Base-by-base conservation (phyloP, 2,113 vertebrate species). In the Brachionichthys hirsutus region DNA sequence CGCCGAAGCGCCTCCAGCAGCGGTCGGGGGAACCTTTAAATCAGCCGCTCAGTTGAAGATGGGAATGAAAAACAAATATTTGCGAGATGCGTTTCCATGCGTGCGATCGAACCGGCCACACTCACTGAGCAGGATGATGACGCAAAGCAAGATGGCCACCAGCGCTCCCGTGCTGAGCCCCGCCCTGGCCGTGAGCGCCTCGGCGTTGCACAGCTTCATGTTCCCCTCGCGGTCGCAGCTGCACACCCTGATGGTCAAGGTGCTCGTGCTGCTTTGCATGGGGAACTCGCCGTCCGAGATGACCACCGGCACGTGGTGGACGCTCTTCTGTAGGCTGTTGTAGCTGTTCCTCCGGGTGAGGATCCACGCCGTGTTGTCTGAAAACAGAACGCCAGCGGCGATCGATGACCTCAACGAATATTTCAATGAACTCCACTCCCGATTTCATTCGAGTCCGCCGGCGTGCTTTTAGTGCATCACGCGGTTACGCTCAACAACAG, bases 331-430 rank as follows among this genome's bases (percentile, higher is more conserved):
- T 0, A 94, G 92, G 35, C 94, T 93, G 78, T 73, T 95, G 62
- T 97, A 98, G 85, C 94, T 92, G 81, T 76, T 93, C 84, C 90
- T 92, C 59, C 91, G 87, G 0, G 95, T 97, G 45, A 95, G 88
- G 88, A 99, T 94, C 69, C 94, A 92, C 0, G 96, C 97, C 1
- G 97, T 98, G 88, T 99, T 98, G 87, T 99, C 97, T 98, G 90
- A 34, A 87, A 87, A 89, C 79, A 83, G 36, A 34, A 24, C 5
- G 41, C 1, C 9, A 1, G 46, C 55, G 20, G 22, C 14, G 13
- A 40, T 54, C 66, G 12, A 62, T 44, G 50, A 48, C 11, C 30
- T 12, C 16, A 19, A 59, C 20, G 30, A 54, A 60, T 34, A 38
- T 20, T 60, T 54, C 52, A 52, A 22, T 60, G 5, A 30, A 30